Evolutionary conservation across 2,888 invertebrate genomes (phyloP).

Genomic region (Ariolimax columbianus): DNA sequence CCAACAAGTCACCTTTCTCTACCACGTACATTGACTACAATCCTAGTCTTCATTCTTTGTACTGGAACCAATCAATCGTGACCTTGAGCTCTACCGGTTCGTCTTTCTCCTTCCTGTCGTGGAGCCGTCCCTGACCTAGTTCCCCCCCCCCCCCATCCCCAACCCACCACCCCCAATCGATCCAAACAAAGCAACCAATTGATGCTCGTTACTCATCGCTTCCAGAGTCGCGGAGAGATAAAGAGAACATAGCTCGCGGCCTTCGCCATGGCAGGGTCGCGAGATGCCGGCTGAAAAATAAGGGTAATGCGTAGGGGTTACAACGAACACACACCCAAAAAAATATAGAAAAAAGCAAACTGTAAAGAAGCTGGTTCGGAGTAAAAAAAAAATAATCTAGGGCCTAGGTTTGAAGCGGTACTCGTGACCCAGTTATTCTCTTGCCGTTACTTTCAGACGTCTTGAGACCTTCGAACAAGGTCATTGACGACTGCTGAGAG

Average conservation of each 20-base stretch:
- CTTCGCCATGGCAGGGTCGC: neutral
- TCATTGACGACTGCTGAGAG: neutral
- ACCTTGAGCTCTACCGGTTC: neutral
- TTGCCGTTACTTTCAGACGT: neutral
- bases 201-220: conserved; percentile 11
- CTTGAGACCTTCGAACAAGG: neutral
- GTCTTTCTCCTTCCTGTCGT: neutral
- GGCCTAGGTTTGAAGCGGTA: conserved; percentile 10
- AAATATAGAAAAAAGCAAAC: too few relatives aligned
- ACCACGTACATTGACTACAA: too few relatives aligned
- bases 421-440: neutral
- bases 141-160: neutral
- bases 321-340: too few relatives aligned
- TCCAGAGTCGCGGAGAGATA: neutral
- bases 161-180: too few relatives aligned
- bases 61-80: neutral
- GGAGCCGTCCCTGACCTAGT: conserved; percentile 14
- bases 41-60: neutral
- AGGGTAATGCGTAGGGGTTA: neutral
- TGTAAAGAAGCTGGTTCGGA: too few relatives aligned
- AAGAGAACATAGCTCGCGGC: neutral
- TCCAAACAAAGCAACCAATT: conserved; percentile 20
- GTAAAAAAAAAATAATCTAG: conserved; percentile 1
- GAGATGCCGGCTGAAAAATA: neutral
- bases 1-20: too few relatives aligned